These are phyloP conservation scores for Polyergus mexicanus DNA, from an alignment of 1,140 invertebrate genomes.

Conservation along the genomic window DNA sequence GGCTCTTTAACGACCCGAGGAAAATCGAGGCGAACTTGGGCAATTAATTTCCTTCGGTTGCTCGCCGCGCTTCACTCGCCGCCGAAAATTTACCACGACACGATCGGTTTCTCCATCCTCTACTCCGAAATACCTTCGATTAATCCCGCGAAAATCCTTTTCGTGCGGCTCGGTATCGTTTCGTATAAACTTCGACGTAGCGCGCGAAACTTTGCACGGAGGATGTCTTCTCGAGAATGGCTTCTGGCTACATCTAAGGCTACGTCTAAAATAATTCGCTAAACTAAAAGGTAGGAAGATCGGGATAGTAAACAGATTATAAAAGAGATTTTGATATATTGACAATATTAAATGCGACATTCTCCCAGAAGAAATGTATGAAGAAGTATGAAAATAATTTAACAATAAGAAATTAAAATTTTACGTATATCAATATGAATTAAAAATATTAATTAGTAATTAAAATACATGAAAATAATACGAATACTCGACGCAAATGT, in stretches of 20 bases:
- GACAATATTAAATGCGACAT: neutral
- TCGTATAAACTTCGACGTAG: constrained; percentile 64
- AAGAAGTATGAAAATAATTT: neutral
- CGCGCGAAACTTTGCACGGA: constrained; percentile 46
- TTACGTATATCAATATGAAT: neutral
- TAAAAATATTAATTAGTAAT: neutral
- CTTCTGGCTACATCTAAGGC: neutral
- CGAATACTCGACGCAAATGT: neutral
- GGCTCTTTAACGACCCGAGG: constrained; percentile 60
- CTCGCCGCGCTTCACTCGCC: constrained; percentile 58
- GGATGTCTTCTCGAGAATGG: constrained; percentile 25
- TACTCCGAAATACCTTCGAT: constrained; percentile 53
- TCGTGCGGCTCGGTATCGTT: constrained; percentile 47
- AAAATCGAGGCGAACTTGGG: constrained; percentile 65
- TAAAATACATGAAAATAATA: neutral
- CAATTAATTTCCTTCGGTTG: constrained; percentile 69
- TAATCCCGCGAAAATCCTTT: constrained; percentile 61
- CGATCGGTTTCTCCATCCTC: neutral
- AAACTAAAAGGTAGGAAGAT: neutral
- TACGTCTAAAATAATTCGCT: neutral
- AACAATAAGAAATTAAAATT: neutral
- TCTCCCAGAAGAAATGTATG: neutral
- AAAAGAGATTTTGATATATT: neutral
- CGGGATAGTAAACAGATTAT: neutral
- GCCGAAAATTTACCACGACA: constrained; percentile 67